These are phyloP conservation scores for Cebus imitator DNA, from an alignment of 2,113 vertebrate genomes.

Conservation along the genomic window DNA sequence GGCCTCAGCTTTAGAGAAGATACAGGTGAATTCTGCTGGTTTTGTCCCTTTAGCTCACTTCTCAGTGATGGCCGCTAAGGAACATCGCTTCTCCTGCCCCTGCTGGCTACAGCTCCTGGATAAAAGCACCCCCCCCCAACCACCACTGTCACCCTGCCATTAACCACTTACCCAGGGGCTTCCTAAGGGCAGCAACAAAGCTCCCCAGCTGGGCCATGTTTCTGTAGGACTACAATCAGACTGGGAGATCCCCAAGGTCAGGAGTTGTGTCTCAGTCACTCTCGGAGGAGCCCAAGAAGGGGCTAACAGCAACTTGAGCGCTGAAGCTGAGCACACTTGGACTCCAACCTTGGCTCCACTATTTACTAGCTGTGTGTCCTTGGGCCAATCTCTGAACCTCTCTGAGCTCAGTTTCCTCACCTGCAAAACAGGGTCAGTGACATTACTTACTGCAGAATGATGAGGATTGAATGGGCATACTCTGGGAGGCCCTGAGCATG, in stretches of 20 bases:
- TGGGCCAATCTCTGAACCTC: background rate
- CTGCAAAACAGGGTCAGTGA: background rate
- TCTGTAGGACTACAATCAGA: background rate
- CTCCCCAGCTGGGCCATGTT: background rate
- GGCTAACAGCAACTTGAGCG: background rate
- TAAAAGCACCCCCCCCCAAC: background rate
- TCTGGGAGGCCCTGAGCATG: background rate
- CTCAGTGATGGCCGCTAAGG: background rate
- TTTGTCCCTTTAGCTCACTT: background rate
- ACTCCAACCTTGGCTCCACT: background rate
- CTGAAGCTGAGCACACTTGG: background rate
- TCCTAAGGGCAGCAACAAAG: background rate
- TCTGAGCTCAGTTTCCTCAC: background rate
- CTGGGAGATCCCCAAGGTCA: background rate
- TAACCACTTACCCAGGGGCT: background rate
- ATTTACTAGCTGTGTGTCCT: background rate
- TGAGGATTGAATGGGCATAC: background rate
- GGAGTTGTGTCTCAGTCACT: background rate
- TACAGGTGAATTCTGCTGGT: background rate
- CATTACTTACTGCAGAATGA: background rate
- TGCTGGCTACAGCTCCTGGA: background rate
- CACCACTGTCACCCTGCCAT: background rate
- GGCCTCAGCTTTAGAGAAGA: background rate
- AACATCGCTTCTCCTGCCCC: background rate
- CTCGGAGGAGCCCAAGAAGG: background rate